phyloP scores from a whole-genome alignment of 1,140 invertebrate genomes.

The Drosophila sp. region DNA sequence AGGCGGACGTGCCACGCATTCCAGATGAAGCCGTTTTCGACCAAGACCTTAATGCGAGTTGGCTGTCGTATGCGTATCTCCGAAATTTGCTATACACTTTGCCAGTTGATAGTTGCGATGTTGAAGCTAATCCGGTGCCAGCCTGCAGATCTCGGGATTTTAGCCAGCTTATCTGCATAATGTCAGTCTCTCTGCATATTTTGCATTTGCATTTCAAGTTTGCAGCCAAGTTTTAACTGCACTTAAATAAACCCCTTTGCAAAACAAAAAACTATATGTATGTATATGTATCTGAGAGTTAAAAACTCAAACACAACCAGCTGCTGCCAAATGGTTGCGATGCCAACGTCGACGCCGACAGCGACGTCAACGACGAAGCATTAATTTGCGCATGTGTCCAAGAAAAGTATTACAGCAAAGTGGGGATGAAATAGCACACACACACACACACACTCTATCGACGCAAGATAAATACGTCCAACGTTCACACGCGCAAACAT shows the following conservation, averaged over 20 bases:
- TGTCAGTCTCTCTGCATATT: constrained; percentile 14
- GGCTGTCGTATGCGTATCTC: constrained; percentile 7
- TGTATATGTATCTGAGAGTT: constrained; percentile 22
- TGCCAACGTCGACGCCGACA: constrained; percentile 21
- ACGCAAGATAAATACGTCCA: constrained; percentile 32
- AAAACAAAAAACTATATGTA: too few relatives aligned
- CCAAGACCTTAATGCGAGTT: constrained; percentile 14
- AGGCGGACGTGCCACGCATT: constrained; percentile 74
- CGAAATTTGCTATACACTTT: constrained; percentile 8
- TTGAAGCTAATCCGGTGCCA: constrained; percentile 7
- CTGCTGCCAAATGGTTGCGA: constrained; percentile 41
- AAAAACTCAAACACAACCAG: constrained; percentile 23
- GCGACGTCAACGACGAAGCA: constrained; percentile 12
- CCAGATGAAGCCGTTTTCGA: constrained; percentile 48
- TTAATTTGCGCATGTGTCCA: constrained; percentile 32
- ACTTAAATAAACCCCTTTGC: constrained; percentile 50
- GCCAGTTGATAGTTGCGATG: not conserved
- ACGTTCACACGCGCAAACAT: constrained; percentile 14
- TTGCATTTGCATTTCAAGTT: constrained; percentile 64
- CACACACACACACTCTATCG: not conserved
- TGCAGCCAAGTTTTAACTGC: constrained; percentile 71
- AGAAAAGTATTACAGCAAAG: not conserved
- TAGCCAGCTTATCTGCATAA: constrained; percentile 24
- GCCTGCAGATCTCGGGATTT: not conserved
- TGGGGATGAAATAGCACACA: constrained; percentile 31